These are phyloP conservation scores for Acanthochromis polyacanthus DNA, from an alignment of 2,113 vertebrate genomes.

Conservation along the genomic window DNA sequence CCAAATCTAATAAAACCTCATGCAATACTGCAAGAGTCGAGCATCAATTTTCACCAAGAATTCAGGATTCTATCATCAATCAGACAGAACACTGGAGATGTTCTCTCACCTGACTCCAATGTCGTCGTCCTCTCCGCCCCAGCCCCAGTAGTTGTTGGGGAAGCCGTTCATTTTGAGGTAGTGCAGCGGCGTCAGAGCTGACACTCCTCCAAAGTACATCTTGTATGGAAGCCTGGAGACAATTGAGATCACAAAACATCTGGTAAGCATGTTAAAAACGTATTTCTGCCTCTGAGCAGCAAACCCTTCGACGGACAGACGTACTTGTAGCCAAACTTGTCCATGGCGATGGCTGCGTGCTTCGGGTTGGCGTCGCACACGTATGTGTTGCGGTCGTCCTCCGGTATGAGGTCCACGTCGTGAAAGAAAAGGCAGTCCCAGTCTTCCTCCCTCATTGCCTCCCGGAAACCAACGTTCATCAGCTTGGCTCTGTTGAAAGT, in stretches of 20 bases:
- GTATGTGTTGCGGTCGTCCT: conserved; percentile 87
- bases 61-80: too few species aligned
- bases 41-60: too few species aligned
- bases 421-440: conserved; percentile 91
- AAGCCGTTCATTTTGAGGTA: conserved; percentile 90
- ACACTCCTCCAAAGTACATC: conserved; percentile 88
- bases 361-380: conserved; percentile 85
- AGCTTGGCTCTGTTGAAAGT: conserved; percentile 88
- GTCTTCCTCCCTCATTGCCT: conserved; percentile 89
- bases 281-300: too few species aligned
- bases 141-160: conserved; percentile 88
- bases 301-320: conserved; percentile 17
- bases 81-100: not conserved
- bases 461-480: conserved; percentile 88
- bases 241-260: not conserved
- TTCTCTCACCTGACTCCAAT: conserved; percentile 84
- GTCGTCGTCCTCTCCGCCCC: conserved; percentile 88
- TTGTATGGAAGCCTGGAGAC: conserved; percentile 84
- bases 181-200: conserved; percentile 84
- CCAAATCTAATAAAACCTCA: too few species aligned
- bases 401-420: conserved; percentile 88
- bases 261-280: not conserved
- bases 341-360: conserved; percentile 88
- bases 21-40: too few species aligned
- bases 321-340: conserved; percentile 91